Evolutionary conservation across 35 echinoderm and acorn worm genomes (phyloP).

Genomic region (Nesometra sesokonis): DNA sequence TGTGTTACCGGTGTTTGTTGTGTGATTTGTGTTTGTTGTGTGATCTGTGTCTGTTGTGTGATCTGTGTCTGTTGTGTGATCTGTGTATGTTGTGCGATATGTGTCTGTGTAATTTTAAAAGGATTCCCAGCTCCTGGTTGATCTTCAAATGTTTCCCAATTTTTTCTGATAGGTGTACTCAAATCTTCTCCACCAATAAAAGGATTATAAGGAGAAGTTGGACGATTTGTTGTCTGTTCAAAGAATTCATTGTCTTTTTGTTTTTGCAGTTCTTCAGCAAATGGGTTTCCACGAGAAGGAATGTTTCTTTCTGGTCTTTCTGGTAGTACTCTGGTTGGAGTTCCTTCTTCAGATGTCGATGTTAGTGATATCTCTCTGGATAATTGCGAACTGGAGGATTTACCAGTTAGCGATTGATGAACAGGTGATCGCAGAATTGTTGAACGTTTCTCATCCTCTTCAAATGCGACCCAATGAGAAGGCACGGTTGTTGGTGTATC

Average conservation of each 20-base stretch:
- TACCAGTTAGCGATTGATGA: not conserved
- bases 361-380: not conserved
- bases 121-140: slow-evolving; percentile 45
- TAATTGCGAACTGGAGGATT: not conserved
- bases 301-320: not conserved
- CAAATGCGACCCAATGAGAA: slow-evolving; percentile 7
- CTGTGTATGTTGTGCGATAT: too few species aligned
- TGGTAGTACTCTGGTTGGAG: not conserved
- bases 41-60: too few species aligned
- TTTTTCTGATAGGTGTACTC: not conserved
- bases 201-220: slow-evolving; percentile 30
- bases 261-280: slow-evolving; percentile 52
- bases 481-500: not conserved
- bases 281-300: slow-evolving; percentile 60
- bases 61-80: too few species aligned
- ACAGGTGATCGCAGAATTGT: not conserved
- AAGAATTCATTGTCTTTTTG: slow-evolving; percentile 10
- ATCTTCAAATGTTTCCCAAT: slow-evolving; percentile 64
- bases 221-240: not conserved
- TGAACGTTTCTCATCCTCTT: slow-evolving; percentile 5
- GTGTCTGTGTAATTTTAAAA: slow-evolving; percentile 17
- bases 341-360: slow-evolving; percentile 11
- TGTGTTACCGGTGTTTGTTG: not conserved
- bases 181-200: not conserved
- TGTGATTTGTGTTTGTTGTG: too few species aligned